These are phyloP conservation scores for Morbakka virulenta DNA, from an alignment of 30 jellyfish, hydroid and myxozoan species.

Conservation along the genomic window DNA sequence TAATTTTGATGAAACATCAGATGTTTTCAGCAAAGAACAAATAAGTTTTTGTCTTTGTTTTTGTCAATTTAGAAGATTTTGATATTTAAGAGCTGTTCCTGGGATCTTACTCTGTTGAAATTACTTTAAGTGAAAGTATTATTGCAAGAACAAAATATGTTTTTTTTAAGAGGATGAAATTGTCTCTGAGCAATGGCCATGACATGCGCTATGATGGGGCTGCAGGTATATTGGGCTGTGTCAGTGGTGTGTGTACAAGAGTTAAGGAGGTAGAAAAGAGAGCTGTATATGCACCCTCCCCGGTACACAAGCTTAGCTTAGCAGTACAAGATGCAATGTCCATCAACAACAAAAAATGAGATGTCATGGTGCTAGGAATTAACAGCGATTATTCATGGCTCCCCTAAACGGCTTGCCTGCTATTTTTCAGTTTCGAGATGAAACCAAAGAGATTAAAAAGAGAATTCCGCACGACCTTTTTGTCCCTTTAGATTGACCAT, in stretches of 20 bases:
- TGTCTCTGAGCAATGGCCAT: conserved; percentile 6
- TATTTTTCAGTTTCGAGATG: conserved; percentile 6
- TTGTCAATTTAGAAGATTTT: conserved; percentile 1
- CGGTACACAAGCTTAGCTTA: conserved; percentile 32
- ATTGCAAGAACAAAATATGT: conserved; percentile 2
- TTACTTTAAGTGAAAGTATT: conserved; percentile 9
- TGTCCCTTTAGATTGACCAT: conserved; percentile 32
- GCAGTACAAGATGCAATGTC: conserved; percentile 29
- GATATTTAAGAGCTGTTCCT: conserved; percentile 17
- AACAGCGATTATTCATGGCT: conserved; percentile 26
- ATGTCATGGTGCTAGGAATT: not conserved
- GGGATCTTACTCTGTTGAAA: conserved; percentile 22
- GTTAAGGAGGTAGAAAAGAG: conserved; percentile 32
- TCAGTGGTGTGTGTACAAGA: conserved; percentile 46
- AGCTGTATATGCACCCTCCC: not conserved
- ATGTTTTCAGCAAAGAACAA: conserved; percentile 42
- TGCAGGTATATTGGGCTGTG: conserved; percentile 5
- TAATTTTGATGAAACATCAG: conserved; percentile 23
- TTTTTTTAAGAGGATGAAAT: conserved; percentile 15
- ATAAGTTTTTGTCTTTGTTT: conserved; percentile 20
- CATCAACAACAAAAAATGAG: not conserved
- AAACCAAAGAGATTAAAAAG: not conserved
- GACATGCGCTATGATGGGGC: conserved; percentile 27
- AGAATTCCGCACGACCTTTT: conserved; percentile 28
- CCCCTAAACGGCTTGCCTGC: conserved; percentile 45